A percentile compares a stretch with the other conserved stretches of the same genome.
Evolutionary conservation across 2,888 invertebrate genomes (phyloP).

Genomic region (Drosophila paramelanica): DNA sequence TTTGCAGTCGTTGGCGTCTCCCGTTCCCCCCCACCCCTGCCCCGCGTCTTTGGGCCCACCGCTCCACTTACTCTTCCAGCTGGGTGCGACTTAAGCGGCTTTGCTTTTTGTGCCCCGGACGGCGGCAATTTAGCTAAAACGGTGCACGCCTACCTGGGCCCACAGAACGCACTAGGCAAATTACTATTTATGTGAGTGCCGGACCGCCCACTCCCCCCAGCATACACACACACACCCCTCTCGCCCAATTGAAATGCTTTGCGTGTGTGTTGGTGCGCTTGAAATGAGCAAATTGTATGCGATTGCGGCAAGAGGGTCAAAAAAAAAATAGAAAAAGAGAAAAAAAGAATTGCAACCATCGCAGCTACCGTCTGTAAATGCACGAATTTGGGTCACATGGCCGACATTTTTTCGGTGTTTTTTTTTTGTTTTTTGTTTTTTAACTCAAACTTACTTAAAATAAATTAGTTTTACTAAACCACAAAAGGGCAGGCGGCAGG

Average conservation of each 20-base stretch:
- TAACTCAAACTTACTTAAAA: constrained; percentile 69
- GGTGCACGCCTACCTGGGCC: constrained; percentile 76
- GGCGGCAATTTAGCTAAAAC: constrained; percentile 79
- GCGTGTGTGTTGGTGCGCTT: constrained; percentile 59
- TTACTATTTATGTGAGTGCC: constrained; percentile 78
- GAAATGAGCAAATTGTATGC: constrained; percentile 80
- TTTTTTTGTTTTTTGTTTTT: constrained; percentile 36
- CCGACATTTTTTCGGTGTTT: constrained; percentile 49
- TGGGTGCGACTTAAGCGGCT: constrained; percentile 76
- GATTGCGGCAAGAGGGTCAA: constrained; percentile 64
- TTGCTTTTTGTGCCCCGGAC: constrained; percentile 66
- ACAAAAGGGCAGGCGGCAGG: constrained; percentile 48
- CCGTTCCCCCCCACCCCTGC: neutral
- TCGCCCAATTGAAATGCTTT: constrained; percentile 22
- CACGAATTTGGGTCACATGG: constrained; percentile 72
- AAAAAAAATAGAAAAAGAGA: constrained; percentile 11
- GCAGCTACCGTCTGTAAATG: constrained; percentile 46
- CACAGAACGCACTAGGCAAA: constrained; percentile 76
- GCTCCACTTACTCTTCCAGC: constrained; percentile 28
- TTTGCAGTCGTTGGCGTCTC: constrained; percentile 49
- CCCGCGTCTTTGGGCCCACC: neutral
- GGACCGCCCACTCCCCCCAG: constrained; percentile 18
- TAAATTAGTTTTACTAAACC: constrained; percentile 76
- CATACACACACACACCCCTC: neutral
- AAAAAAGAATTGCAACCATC: constrained; percentile 27